Percentiles rank a stretch among this genome's conserved stretches.
Evolutionary conservation across 2,113 vertebrate species (phyloP).

Genomic region (Sinocyclocheilus anshuiensis): DNA sequence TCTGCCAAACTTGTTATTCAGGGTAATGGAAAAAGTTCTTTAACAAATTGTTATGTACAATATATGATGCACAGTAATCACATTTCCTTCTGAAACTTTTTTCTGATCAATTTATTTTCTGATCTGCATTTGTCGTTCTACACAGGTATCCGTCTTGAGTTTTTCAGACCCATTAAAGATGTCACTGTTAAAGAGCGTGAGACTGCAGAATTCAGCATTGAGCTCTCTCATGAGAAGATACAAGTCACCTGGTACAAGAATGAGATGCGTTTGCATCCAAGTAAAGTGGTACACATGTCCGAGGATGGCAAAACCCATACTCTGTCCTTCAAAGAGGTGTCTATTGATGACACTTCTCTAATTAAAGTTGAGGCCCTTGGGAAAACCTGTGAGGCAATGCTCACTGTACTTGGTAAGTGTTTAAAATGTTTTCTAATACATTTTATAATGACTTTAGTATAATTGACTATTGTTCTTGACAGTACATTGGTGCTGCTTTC

Average conservation of each 20-base stretch:
- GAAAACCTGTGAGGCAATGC: conserved; percentile 88
- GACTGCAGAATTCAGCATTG: conserved; percentile 90
- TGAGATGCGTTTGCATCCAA: conserved; percentile 89
- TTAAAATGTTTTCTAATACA: not conserved
- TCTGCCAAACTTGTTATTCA: conserved; percentile 89
- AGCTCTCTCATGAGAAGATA: conserved; percentile 94
- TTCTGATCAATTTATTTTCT: not conserved
- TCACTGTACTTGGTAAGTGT: conserved; percentile 87
- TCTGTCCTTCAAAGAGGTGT: conserved; percentile 89
- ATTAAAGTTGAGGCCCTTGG: conserved; percentile 94
- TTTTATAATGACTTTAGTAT: not conserved
- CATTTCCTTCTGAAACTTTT: not conserved
- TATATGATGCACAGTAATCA: not conserved
- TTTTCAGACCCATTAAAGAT: conserved; percentile 91
- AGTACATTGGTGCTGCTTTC: not conserved
- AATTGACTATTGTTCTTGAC: not conserved
- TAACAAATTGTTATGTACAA: too few species aligned
- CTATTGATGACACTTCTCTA: conserved; percentile 93
- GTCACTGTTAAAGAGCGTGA: conserved; percentile 96
- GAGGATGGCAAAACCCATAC: conserved; percentile 87
- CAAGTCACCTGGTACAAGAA: conserved; percentile 94
- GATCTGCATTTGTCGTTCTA: not conserved
- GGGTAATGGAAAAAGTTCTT: conserved; percentile 71
- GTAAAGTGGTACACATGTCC: conserved; percentile 86
- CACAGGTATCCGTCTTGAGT: conserved; percentile 94